These are phyloP conservation scores for Lithosia quadra DNA, from an alignment of 2,888 invertebrate species.

Conservation along the genomic window DNA sequence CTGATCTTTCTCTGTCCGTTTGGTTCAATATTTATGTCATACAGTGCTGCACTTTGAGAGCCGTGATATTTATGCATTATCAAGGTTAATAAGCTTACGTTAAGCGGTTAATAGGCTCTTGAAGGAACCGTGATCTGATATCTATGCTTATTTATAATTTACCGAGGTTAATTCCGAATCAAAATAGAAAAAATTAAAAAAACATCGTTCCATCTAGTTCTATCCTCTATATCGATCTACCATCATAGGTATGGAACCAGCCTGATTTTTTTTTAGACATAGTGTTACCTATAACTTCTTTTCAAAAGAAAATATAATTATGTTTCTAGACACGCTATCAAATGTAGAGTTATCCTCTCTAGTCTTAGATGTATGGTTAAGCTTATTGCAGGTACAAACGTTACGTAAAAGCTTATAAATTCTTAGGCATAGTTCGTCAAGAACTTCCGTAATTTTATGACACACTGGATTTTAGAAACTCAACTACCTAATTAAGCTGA, in stretches of 20 bases:
- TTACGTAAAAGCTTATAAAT: slow-evolving; percentile 5
- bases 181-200: no score
- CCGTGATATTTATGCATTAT: background rate
- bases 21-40: no score
- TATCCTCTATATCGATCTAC: no score
- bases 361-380: background rate
- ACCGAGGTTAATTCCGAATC: no score
- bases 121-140: background rate
- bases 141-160: background rate
- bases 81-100: background rate
- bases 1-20: no score
- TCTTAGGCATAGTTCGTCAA: background rate
- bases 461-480: background rate
- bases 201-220: no score
- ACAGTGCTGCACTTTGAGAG: background rate
- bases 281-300: no score
- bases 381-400: background rate
- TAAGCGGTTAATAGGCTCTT: no score
- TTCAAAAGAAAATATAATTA: background rate
- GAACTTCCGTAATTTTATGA: slow-evolving; percentile 4
- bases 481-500: slow-evolving; percentile 1
- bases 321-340: background rate
- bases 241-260: no score
- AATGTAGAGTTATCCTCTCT: background rate
- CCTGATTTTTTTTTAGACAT: no score